A percentile compares a stretch with the other conserved stretches of the same genome.
Evolutionary conservation across 2,888 invertebrate species (phyloP).

Genomic region (Pseudococcus jackbeardsleyi): DNA sequence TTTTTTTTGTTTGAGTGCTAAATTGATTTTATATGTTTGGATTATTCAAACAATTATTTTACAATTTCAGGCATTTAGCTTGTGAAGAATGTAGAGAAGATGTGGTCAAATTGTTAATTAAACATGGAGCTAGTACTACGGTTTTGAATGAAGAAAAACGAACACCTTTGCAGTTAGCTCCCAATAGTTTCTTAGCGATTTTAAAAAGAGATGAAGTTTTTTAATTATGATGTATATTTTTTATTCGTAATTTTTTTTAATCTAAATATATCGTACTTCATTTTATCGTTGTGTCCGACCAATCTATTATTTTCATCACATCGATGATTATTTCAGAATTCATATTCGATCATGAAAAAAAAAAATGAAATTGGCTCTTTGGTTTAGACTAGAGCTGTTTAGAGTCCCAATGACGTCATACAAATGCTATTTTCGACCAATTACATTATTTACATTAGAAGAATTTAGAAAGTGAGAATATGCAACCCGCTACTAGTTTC

Average conservation of each 20-base stretch:
- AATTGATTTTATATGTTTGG: background rate
- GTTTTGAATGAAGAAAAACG: conserved; percentile 77
- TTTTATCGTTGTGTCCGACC: too few species aligned
- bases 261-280: too few species aligned
- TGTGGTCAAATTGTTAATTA: conserved; percentile 77
- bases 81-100: conserved; percentile 84
- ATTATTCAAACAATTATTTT: background rate
- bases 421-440: too few species aligned
- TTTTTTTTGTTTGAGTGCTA: background rate
- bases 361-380: too few species aligned
- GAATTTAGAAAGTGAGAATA: too few species aligned
- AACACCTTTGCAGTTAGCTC: conserved; percentile 75
- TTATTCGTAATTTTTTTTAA: background rate
- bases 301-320: too few species aligned
- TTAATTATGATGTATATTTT: background rate
- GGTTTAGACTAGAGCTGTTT: too few species aligned
- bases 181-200: conserved; percentile 49
- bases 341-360: too few species aligned
- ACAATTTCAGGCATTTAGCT: conserved; percentile 77
- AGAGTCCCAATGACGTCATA: too few species aligned
- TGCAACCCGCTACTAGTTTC: too few species aligned
- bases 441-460: too few species aligned
- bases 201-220: conserved; percentile 53
- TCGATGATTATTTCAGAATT: too few species aligned
- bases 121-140: conserved; percentile 76